Evolutionary conservation across 2,113 vertebrate genomes (phyloP).

Genomic region (Sphyrna mokarran): DNA sequence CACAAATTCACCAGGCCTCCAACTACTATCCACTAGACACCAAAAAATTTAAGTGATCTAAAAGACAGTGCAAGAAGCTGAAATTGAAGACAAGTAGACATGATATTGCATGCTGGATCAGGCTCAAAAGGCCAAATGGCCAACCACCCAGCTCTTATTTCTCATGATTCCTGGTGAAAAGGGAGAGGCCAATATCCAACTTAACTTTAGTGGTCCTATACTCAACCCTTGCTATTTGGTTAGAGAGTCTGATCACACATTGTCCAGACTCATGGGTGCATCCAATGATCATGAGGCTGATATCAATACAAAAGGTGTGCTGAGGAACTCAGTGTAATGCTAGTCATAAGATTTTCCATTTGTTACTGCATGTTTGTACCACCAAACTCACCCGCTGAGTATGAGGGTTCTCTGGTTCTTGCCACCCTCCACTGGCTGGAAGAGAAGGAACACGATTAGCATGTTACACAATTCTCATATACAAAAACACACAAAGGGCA

Average conservation of each 20-base stretch:
- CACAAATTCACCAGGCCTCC: neutral
- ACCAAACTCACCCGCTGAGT: slow-evolving; percentile 73
- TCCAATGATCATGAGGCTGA: neutral
- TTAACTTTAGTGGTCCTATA: neutral
- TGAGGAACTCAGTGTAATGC: neutral
- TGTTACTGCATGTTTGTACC: neutral
- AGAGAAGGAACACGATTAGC: slow-evolving; percentile 42
- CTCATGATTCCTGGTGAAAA: neutral
- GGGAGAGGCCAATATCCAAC: neutral
- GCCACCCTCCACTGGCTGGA: slow-evolving; percentile 95
- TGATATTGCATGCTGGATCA: no score
- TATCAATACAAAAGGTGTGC: neutral
- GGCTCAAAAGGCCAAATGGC: no score
- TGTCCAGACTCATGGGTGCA: neutral
- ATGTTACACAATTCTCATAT: neutral
- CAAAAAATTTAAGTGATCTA: neutral
- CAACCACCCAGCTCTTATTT: no score
- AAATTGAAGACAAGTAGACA: no score
- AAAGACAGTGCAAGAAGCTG: neutral
- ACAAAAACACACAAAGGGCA: neutral
- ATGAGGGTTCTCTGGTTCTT: slow-evolving; percentile 91
- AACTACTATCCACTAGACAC: neutral
- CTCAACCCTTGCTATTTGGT: neutral
- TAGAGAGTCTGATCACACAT: neutral
- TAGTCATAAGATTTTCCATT: neutral